Percentiles rank a stretch among this genome's conserved stretches.
These are phyloP conservation scores for Halictus rubicundus DNA, from an alignment of 1,140 invertebrate species.

Conservation along the genomic window DNA sequence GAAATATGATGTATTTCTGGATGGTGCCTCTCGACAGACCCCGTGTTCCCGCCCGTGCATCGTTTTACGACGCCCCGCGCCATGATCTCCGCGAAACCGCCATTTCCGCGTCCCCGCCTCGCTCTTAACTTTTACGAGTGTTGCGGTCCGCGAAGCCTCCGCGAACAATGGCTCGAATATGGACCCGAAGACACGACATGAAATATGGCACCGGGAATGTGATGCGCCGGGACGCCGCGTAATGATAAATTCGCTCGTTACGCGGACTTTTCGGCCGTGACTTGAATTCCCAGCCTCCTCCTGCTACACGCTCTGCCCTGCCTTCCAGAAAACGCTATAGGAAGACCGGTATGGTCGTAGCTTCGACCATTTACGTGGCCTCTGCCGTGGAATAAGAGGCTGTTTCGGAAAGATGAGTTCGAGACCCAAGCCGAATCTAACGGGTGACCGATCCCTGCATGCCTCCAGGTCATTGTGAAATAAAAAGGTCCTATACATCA, in stretches of 20 bases:
- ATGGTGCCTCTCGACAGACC: background rate
- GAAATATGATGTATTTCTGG: background rate
- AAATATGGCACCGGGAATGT: background rate
- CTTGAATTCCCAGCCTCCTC: background rate
- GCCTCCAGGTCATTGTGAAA: background rate
- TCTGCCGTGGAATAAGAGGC: too few relatives aligned
- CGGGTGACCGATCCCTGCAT: background rate
- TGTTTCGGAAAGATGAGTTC: too few relatives aligned
- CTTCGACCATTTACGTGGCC: too few relatives aligned
- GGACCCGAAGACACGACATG: background rate
- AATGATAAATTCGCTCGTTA: slow-evolving; percentile 18
- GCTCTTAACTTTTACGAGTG: background rate
- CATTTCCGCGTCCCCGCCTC: background rate
- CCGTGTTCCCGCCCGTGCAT: background rate
- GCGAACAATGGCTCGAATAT: slow-evolving; percentile 2
- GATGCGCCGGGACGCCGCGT: background rate
- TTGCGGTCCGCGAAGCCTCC: background rate
- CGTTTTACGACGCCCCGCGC: background rate
- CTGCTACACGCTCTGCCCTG: too few relatives aligned
- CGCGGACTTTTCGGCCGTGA: slow-evolving; percentile 4
- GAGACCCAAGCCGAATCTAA: background rate
- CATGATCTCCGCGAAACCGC: slow-evolving; percentile 3
- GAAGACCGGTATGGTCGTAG: too few relatives aligned
- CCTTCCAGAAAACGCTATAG: too few relatives aligned
- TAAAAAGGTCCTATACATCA: background rate